A percentile compares a stretch with the other conserved stretches of the same genome.
Conservation (phyloP, 2,888 invertebrate species). For the Mythimna albipuncta region DNA sequence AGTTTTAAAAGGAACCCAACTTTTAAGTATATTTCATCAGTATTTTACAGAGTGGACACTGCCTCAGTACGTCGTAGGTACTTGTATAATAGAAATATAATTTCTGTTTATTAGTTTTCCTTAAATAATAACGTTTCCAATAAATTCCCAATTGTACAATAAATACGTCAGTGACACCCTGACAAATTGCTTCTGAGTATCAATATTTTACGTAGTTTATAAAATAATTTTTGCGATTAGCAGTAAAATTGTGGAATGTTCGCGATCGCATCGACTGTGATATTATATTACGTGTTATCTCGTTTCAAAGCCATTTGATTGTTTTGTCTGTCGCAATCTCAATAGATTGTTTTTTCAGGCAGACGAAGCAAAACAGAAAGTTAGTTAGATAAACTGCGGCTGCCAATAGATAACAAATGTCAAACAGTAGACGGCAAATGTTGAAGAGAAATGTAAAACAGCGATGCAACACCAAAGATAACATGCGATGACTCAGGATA, state of each 20-base stretch:
- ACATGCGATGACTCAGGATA: not conserved
- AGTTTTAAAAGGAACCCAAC: not conserved
- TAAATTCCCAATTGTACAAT: not conserved
- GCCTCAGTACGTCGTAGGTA: no score
- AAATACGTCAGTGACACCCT: not conserved
- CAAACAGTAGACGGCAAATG: not conserved
- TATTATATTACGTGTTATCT: not conserved
- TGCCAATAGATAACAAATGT: not conserved
- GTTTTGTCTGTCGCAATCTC: not conserved
- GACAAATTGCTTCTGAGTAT: not conserved
- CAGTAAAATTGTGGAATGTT: slow-evolving; percentile 4
- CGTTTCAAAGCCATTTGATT: not conserved
- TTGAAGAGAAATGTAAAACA: not conserved
- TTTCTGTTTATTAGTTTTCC: not conserved
- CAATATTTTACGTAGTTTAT: slow-evolving; percentile 1
- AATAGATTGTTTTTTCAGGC: not conserved
- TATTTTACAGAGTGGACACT: not conserved
- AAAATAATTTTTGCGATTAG: slow-evolving; percentile 2
- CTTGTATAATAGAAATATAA: no score
- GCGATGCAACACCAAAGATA: slow-evolving; percentile 11
- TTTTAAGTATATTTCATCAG: not conserved
- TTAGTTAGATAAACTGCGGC: not conserved
- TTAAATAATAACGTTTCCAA: not conserved
- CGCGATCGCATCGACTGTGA: not conserved
- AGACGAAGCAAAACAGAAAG: not conserved